Base-by-base conservation (phyloP, 1,140 invertebrate species). In the Apis laboriosa region DNA sequence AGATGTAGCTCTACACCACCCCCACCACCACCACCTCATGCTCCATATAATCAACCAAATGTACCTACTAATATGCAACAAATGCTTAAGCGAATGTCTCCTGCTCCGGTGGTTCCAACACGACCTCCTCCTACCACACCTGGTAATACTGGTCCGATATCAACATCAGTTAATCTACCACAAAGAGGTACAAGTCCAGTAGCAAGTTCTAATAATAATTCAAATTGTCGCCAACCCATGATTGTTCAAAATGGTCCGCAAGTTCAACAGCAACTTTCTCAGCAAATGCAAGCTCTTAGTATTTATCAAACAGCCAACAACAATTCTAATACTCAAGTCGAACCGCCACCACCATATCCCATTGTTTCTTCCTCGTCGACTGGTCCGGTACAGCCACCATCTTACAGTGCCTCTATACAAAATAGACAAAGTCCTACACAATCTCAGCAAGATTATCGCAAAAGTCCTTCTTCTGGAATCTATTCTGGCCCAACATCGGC, bases 221-320 rank as follows among this genome's bases (percentile, higher is more conserved):
- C 91, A 51, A 92, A 93, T 49, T 94, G 93, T 63, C 94, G 96
- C 51, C 96, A 96, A 87, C 97, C 96, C 3, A 97, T 97, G 96
- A 96, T 97, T 58, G 96, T 97, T 13, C 97, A 97, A 90, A 97
- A 97, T 90, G 96, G 96, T 11, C 96, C 97, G 0, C 97, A 97
- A 93, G 96, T 96, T 28, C 97, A 98, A 88, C 97, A 98, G 88
- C 97, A 98, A 91, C 93, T 98, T 28, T 95, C 96, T 21, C 97
- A 98, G 90, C 97, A 98, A 91, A 97, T 98, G 92, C 97, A 98
- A 92, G 97, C 97, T 9, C 93, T 98, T n/a, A 97, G 95, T 90
- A 95, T 98, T 79, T 97, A 97, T 91, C 96, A 96, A 80, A 95
- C 95, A 60, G 92, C 93, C 70, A 92, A 90, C 63, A 92, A 91